Conservation (phyloP, 2,888 invertebrate species). For the Microctonus brassicae region DNA sequence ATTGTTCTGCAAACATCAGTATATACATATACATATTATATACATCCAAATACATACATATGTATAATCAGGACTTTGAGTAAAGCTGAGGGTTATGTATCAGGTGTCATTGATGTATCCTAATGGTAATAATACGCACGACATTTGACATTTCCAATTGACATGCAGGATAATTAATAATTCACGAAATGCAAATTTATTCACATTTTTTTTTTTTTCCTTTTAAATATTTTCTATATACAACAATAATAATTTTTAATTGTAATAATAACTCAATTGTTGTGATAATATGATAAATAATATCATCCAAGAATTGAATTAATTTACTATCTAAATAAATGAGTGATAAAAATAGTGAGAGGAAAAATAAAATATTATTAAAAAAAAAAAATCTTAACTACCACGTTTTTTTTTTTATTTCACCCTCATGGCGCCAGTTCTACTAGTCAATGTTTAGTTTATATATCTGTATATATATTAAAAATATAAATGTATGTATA, state of each 20-base stretch:
- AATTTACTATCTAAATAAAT: no score
- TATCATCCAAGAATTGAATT: no score
- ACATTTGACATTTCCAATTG: no score
- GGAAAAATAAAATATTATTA: not conserved
- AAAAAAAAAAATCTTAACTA: not conserved
- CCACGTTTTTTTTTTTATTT: not conserved
- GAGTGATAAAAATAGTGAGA: no score
- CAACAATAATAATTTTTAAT: no score
- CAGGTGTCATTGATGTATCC: constrained; percentile 63
- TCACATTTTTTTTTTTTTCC: no score
- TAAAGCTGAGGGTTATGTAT: not conserved
- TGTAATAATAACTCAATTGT: no score
- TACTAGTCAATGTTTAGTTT: not conserved
- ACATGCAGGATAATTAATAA: constrained; percentile 48
- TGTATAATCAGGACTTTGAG: not conserved
- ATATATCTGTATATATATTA: not conserved
- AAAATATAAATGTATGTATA: not conserved
- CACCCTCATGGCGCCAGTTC: not conserved
- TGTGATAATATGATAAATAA: no score
- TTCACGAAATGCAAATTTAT: not conserved
- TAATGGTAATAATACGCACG: constrained; percentile 66
- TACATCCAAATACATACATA: not conserved
- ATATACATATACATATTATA: not conserved
- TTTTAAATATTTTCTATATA: no score
- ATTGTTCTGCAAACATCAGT: not conserved